Evolutionary conservation across 2,113 vertebrate genomes (phyloP).

Genomic region (Fregetta grallaria): DNA sequence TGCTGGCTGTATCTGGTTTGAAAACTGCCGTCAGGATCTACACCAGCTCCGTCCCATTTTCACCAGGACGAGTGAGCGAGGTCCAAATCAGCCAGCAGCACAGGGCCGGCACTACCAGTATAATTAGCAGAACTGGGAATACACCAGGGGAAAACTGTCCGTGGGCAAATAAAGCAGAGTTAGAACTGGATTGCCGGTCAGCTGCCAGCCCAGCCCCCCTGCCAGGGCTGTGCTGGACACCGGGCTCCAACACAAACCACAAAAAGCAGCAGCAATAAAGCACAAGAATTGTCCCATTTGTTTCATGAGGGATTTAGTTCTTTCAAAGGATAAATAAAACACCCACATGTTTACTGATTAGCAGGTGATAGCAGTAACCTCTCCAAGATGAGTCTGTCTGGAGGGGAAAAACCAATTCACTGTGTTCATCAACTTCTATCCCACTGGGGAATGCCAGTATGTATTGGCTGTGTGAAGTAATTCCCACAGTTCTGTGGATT

Average conservation of each 20-base stretch:
- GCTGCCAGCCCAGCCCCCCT: neutral
- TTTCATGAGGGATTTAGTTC: neutral
- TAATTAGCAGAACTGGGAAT: neutral
- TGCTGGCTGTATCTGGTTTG: neutral
- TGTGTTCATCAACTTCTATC: neutral
- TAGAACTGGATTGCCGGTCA: neutral
- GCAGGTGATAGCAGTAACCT: neutral
- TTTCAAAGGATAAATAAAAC: neutral
- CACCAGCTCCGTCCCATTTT: neutral
- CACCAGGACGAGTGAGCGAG: neutral
- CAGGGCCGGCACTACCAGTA: neutral
- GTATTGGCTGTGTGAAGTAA: neutral
- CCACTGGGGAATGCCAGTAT: neutral
- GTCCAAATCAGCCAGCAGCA: neutral
- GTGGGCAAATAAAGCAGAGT: neutral
- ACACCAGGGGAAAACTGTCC: neutral
- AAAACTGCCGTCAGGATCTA: neutral
- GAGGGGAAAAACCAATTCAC: neutral
- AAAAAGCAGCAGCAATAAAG: neutral
- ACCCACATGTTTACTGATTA: neutral
- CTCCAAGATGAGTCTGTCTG: neutral
- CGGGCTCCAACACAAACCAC: neutral
- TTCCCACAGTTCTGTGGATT: neutral
- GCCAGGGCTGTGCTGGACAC: neutral
- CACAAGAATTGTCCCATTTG: neutral